A percentile compares a stretch with the other conserved stretches of the same genome.
phyloP scores from a whole-genome alignment of 2,797 vertebrate genomes.

The Hybognathus amarus region DNA sequence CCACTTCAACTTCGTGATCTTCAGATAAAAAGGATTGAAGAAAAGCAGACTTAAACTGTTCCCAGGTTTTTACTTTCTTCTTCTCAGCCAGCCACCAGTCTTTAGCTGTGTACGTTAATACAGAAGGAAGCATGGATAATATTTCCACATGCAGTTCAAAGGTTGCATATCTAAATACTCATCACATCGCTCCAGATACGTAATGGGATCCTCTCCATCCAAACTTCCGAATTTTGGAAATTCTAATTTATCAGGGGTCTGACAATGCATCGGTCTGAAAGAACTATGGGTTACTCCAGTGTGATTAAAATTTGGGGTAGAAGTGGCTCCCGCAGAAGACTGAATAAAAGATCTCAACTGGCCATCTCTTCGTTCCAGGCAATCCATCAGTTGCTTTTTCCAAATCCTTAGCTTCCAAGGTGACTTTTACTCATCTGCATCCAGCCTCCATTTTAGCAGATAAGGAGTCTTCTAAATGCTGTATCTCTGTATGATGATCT shows the following conservation, averaged over 20 bases:
- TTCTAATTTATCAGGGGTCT: not conserved
- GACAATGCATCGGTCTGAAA: not conserved
- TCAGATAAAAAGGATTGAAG: conserved; percentile 29
- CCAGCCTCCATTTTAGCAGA: not conserved
- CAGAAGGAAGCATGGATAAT: conserved; percentile 20
- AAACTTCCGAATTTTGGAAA: not conserved
- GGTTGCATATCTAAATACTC: conserved; percentile 17
- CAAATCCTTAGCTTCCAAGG: not conserved
- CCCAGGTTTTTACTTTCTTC: not conserved
- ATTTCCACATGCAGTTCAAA: conserved; percentile 12
- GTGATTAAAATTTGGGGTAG: not conserved
- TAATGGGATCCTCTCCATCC: conserved; percentile 11
- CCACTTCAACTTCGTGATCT: conserved; percentile 20
- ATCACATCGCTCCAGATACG: conserved; percentile 26
- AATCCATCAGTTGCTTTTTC: not conserved
- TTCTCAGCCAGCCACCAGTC: conserved; percentile 39
- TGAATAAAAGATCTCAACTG: not conserved
- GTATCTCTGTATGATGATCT: not conserved
- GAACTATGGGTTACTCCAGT: not conserved
- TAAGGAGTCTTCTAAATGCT: not conserved
- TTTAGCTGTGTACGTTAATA: conserved; percentile 22
- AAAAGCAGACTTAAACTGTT: conserved; percentile 9
- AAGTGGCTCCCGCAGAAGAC: not conserved
- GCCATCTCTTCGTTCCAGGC: not conserved
- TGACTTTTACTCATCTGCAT: not conserved